Evolutionary conservation across 92 coral and sea anemone genomes (phyloP).

Genomic region (Umimayanthus kanabou): DNA sequence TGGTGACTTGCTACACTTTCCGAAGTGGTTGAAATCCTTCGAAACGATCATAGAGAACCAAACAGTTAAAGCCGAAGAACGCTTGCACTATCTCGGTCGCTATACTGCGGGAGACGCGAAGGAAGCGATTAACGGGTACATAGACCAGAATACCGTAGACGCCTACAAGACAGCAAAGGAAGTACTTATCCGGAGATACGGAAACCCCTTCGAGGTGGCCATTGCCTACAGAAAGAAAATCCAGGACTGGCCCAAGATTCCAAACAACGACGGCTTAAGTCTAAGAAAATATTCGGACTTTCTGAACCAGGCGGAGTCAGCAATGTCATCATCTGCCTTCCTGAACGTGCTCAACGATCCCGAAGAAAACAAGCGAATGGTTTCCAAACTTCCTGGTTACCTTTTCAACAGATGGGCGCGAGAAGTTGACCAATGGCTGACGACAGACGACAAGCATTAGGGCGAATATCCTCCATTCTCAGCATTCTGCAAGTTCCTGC

Average conservation of each 20-base stretch:
- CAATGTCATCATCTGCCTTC: constrained; percentile 49
- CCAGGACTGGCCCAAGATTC: constrained; percentile 66
- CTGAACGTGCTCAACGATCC: constrained; percentile 64
- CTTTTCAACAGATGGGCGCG: constrained; percentile 46
- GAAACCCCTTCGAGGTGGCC: constrained; percentile 64
- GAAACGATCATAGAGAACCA: constrained; percentile 54
- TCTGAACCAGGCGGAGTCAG: constrained; percentile 48
- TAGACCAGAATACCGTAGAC: constrained; percentile 46
- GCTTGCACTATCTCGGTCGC: constrained; percentile 49
- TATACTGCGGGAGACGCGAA: constrained; percentile 66
- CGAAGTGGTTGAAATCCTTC: constrained; percentile 61
- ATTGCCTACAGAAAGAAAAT: constrained; percentile 60
- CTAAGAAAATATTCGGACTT: constrained; percentile 68
- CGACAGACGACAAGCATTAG: constrained; percentile 39
- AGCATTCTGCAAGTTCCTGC: constrained; percentile 54
- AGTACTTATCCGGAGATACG: constrained; percentile 50
- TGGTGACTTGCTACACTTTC: constrained; percentile 51
- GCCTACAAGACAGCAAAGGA: constrained; percentile 61
- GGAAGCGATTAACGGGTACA: constrained; percentile 60
- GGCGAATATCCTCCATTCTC: constrained; percentile 56
- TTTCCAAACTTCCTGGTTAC: constrained; percentile 59
- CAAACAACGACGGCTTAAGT: constrained; percentile 57
- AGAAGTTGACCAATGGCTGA: constrained; percentile 47
- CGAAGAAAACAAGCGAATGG: constrained; percentile 64
- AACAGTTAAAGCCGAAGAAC: constrained; percentile 34